phyloP scores from a whole-genome alignment of 1,140 invertebrate species.

The Leptopilina boulardi region DNA sequence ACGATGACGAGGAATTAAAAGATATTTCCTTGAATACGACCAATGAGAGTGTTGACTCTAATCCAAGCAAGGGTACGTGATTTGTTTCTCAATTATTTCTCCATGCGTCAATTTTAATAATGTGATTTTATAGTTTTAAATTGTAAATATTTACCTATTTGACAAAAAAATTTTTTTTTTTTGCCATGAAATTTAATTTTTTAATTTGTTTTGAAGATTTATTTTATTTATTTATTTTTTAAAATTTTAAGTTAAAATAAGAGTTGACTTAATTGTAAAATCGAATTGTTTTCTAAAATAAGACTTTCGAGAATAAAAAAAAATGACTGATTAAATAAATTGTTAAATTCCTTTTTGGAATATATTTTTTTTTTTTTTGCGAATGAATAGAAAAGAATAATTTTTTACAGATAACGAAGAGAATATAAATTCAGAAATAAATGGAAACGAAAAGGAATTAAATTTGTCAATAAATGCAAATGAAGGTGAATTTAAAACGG shows the following conservation, averaged over 20 bases:
- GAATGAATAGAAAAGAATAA: not conserved
- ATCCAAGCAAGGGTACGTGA: constrained; percentile 20
- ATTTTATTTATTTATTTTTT: too few relatives aligned
- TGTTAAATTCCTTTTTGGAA: not conserved
- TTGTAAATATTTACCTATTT: too few relatives aligned
- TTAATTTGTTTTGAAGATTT: too few relatives aligned
- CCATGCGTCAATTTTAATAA: not conserved
- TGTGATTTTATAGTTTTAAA: too few relatives aligned
- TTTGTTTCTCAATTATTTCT: not conserved
- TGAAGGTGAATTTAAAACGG: not conserved
- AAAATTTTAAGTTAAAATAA: too few relatives aligned
- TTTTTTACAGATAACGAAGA: not conserved
- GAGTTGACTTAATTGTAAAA: too few relatives aligned
- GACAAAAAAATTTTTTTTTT: too few relatives aligned
- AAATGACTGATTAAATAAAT: too few relatives aligned
- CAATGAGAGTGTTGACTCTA: not conserved
- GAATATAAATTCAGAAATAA: not conserved
- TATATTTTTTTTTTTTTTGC: not conserved
- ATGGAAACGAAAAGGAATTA: not conserved
- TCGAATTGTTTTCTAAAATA: too few relatives aligned
- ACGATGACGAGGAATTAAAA: not conserved
- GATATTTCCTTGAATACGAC: not conserved
- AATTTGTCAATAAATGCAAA: not conserved
- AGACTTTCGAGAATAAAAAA: too few relatives aligned
- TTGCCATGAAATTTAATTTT: too few relatives aligned